Evolutionary conservation across 2,888 invertebrate genomes (phyloP).

Genomic region (Nymphalis polychloros): DNA sequence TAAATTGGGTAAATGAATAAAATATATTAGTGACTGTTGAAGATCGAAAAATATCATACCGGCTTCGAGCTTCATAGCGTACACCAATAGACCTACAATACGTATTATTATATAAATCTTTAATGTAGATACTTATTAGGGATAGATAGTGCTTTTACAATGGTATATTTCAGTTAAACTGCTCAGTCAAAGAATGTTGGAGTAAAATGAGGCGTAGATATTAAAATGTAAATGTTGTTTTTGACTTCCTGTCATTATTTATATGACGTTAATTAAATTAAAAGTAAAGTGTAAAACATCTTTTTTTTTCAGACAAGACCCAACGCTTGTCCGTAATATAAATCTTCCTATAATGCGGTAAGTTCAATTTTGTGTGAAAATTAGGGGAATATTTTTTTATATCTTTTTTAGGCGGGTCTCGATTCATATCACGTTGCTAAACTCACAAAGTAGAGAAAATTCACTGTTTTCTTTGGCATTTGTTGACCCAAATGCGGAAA

Average conservation of each 20-base stretch:
- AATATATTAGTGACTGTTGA: no score
- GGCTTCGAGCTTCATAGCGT: no score
- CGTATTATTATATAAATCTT: no score
- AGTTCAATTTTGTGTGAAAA: conserved; percentile 72
- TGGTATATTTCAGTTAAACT: no score
- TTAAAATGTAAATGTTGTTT: no score
- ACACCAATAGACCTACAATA: no score
- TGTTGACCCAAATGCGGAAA: conserved; percentile 38
- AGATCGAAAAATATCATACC: no score
- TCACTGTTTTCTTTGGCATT: conserved; percentile 41
- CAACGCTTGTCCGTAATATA: conserved; percentile 65
- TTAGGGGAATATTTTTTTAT: conserved; percentile 57
- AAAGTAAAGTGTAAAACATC: conserved; percentile 25
- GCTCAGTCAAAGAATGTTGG: no score
- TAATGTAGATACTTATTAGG: no score
- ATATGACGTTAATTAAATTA: not conserved
- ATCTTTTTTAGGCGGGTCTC: conserved; percentile 48
- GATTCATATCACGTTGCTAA: conserved; percentile 65
- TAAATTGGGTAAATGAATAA: no score
- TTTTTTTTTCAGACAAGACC: conserved; percentile 56
- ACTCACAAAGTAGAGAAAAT: conserved; percentile 62
- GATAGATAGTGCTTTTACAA: no score
- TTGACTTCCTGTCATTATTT: not conserved
- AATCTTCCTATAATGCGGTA: conserved; percentile 61
- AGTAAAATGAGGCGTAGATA: no score